Base-by-base conservation (phyloP, 2,113 vertebrate species). In the Megaceryle torquata region DNA sequence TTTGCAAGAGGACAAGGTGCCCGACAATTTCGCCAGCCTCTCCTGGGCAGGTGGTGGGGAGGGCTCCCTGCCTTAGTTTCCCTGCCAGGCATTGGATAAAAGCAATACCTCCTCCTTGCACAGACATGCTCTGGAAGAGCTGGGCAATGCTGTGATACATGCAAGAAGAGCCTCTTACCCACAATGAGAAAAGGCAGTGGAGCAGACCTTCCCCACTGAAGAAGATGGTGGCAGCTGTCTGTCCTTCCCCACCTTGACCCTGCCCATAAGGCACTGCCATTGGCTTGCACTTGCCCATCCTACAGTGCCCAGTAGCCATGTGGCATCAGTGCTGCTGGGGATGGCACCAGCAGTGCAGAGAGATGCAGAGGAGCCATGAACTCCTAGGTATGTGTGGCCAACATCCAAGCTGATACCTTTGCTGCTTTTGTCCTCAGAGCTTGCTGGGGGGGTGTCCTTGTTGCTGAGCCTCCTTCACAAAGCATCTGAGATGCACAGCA, bases 371-470 rank as follows among this genome's bases (percentile, higher is more conserved):
- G 22, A 33, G 16, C 80, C 35, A 28, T 1, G 1, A 77, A 24
- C 63, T 48, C 71, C 2, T 28, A 4, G 26, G 8, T 43, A 1
- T 0, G 2, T 28, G 50, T 59, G 22, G 35, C 39, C 44, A 19
- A 6, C 28, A 21, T 15, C 28, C 11, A 11, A 1, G 0, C 37
- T 21, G 13, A 4, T 9, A 19, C 5, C 35, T 81, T 48, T 46
- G 60, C 35, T 12, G 11, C 56, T 50, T 44, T 59, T 25, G 6
- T 39, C 60, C 50, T 82, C 75, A 48, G 3, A 33, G 39, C 44
- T 69, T 43, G 13, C 11, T 64, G 0, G 0, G 21, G 18, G 9
- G 18, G 2, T 25, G 29, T 17, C 9, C 29, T 60, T 2, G 0
- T 63, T 44, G 35, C 86, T 92, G 79, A 9, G 2, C 5, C 17